These are phyloP conservation scores for Nesidiocoris tenuis DNA, from an alignment of 2,888 invertebrate genomes.

Conservation along the genomic window DNA sequence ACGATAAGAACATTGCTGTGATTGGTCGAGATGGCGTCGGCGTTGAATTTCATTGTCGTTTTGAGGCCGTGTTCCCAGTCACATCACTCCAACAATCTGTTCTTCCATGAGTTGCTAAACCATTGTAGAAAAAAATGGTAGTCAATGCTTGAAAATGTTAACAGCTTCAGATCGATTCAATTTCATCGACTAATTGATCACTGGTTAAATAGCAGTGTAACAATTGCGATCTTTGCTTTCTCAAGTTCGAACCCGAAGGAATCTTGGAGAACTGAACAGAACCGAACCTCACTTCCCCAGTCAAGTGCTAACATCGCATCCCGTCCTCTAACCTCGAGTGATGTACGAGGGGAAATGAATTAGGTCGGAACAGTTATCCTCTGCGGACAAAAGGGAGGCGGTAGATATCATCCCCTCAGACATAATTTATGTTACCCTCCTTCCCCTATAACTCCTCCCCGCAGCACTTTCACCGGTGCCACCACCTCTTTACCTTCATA, in stretches of 20 bases:
- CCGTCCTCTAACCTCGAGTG: conserved; percentile 14
- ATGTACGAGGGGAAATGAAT: conserved; percentile 40
- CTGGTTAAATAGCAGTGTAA: no score
- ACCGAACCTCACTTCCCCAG: background rate
- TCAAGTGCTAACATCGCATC: background rate
- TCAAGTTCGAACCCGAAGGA: background rate
- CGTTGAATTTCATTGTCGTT: no score
- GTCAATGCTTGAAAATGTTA: no score
- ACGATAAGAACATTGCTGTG: no score
- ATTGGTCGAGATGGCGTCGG: no score
- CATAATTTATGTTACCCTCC: conserved; percentile 37
- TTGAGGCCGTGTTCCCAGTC: no score
- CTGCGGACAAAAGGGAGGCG: conserved; percentile 40
- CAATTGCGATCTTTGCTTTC: background rate
- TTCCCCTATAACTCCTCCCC: background rate
- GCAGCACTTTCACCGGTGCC: background rate
- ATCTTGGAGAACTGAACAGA: background rate
- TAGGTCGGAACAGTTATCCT: conserved; percentile 42
- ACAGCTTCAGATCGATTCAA: no score
- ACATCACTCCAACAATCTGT: no score
- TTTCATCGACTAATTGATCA: no score
- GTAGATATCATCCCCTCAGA: conserved; percentile 38
- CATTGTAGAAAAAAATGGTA: no score
- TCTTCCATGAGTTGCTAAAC: no score
- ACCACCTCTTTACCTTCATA: background rate